Evolutionary conservation across 2,888 invertebrate species (phyloP).

Genomic region (Andrena bucephala): DNA sequence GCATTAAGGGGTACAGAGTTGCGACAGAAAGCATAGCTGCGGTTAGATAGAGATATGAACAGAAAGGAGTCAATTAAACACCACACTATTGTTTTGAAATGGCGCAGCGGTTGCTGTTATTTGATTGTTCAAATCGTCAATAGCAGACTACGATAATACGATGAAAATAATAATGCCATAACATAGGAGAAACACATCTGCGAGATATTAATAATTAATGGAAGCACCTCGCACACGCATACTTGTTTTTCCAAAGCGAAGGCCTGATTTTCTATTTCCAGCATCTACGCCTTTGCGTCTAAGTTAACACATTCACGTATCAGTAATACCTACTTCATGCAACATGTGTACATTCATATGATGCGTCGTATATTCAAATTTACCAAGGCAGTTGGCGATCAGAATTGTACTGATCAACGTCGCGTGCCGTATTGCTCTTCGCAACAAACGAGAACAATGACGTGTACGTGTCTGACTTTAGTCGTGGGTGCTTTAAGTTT

Average conservation of each 20-base stretch:
- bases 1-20: constrained; percentile 60
- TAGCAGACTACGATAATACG: no score
- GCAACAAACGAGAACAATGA: constrained; percentile 21
- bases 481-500: not conserved
- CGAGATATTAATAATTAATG: no score
- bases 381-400: not conserved
- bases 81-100: not conserved
- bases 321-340: no score
- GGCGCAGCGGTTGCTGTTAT: not conserved
- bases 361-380: not conserved
- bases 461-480: not conserved
- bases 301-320: no score
- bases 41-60: not conserved
- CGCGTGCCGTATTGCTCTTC: not conserved
- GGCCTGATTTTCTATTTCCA: no score
- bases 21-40: constrained; percentile 40
- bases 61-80: not conserved
- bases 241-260: no score
- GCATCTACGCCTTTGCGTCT: no score
- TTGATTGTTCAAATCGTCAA: no score
- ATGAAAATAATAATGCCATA: no score
- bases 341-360: no score
- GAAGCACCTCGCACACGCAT: no score
- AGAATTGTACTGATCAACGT: not conserved
- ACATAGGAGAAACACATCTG: no score